Percentiles rank a stretch among this genome's conserved stretches.
Evolutionary conservation across 2,113 vertebrate genomes (phyloP).

Genomic region (Lophura nycthemera): DNA sequence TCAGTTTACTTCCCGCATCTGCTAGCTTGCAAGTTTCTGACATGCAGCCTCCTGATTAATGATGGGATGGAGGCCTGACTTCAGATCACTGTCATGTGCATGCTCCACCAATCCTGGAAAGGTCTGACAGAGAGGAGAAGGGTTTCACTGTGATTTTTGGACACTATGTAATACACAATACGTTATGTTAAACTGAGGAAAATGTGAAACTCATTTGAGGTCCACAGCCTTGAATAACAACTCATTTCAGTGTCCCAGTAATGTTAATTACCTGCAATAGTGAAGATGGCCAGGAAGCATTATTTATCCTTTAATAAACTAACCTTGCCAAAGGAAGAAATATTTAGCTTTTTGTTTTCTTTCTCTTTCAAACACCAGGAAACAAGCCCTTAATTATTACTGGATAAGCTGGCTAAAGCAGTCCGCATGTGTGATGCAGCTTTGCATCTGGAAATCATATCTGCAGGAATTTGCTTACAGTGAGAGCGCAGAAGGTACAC

Average conservation of each 20-base stretch:
- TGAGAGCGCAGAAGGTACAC: neutral
- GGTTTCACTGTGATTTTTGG: neutral
- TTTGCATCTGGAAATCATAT: neutral
- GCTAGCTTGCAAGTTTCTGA: neutral
- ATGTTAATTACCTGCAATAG: neutral
- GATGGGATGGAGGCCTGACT: fast-evolving
- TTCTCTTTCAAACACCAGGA: neutral
- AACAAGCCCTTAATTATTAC: neutral
- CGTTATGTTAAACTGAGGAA: neutral
- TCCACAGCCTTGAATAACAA: neutral
- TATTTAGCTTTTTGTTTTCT: neutral
- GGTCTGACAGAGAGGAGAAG: neutral
- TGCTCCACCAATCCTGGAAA: neutral
- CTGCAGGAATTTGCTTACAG: neutral
- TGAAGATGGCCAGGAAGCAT: neutral
- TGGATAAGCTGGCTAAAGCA: neutral
- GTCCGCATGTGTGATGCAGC: neutral
- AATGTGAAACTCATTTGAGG: neutral
- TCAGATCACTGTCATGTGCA: fast-evolving
- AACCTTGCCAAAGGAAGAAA: neutral
- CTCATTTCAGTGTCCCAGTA: neutral
- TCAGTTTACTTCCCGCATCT: neutral
- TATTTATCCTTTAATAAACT: slow-evolving; percentile 19
- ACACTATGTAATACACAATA: neutral
- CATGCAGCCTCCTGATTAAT: neutral